Percentiles rank a stretch among this genome's conserved stretches.
phyloP scores from a whole-genome alignment of 2,888 invertebrate species.

The Matsumyia berberina region DNA sequence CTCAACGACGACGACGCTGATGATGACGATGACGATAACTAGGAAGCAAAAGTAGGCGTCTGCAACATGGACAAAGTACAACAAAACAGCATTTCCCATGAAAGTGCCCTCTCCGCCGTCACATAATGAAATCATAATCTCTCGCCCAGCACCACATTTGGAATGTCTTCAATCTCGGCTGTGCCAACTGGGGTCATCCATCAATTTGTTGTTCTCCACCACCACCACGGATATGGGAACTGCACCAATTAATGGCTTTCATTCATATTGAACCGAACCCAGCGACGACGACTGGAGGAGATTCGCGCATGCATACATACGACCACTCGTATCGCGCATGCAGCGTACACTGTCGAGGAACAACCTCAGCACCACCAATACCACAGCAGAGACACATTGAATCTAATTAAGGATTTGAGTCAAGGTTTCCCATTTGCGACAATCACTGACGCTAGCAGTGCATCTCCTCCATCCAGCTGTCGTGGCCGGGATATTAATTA shows the following conservation, averaged over 20 bases:
- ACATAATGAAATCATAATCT: slow-evolving; percentile 67
- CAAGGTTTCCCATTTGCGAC: slow-evolving; percentile 72
- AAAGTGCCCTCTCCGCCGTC: slow-evolving; percentile 29
- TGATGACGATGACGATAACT: slow-evolving; percentile 19
- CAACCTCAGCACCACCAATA: slow-evolving; percentile 27
- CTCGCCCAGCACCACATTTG: slow-evolving; percentile 48
- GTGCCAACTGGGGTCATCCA: slow-evolving; percentile 73
- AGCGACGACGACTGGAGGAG: slow-evolving; percentile 22
- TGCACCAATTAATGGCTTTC: slow-evolving; percentile 73
- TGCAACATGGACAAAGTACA: slow-evolving; percentile 53
- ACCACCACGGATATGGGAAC: slow-evolving; percentile 72
- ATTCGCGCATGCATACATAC: slow-evolving; percentile 50
- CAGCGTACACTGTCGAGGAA: slow-evolving; percentile 30
- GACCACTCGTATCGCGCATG: no score
- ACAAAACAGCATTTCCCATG: slow-evolving; percentile 73
- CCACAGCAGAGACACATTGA: slow-evolving; percentile 56
- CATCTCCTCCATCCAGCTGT: slow-evolving; percentile 30
- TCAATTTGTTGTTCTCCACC: slow-evolving; percentile 66
- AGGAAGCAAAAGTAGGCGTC: slow-evolving; percentile 66
- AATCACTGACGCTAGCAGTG: slow-evolving; percentile 48
- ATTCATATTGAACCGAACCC: slow-evolving; percentile 51
- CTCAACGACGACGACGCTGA: neutral
- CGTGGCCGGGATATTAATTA: slow-evolving; percentile 73
- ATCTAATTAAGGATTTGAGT: slow-evolving; percentile 77
- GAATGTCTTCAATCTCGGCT: slow-evolving; percentile 50